phyloP scores from a whole-genome alignment of 2,113 vertebrate genomes.

The Apteryx owenii region DNA sequence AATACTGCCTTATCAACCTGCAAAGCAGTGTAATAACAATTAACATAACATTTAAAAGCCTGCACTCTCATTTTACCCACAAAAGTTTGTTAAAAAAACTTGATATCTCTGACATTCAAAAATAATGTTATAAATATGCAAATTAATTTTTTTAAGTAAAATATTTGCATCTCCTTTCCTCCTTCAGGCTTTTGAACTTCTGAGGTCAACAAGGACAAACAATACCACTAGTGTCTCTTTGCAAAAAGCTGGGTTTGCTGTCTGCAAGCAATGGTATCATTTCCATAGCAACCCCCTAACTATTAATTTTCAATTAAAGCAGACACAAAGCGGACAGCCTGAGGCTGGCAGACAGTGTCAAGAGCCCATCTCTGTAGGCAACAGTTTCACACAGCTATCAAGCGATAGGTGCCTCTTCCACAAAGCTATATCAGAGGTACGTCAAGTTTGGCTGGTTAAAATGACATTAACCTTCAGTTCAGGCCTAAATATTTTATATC shows the following conservation, averaged over 20 bases:
- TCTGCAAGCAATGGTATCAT: constrained; percentile 88
- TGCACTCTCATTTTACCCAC: constrained; percentile 67
- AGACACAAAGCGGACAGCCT: constrained; percentile 90
- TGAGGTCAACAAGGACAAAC: constrained; percentile 99
- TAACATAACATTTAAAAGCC: constrained; percentile 78
- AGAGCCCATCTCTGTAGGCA: constrained; percentile 88
- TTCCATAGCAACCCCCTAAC: constrained; percentile 93
- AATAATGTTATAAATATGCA: constrained; percentile 87
- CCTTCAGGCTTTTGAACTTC: constrained; percentile 91
- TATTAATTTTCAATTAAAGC: constrained; percentile 98
- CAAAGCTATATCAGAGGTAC: constrained; percentile 81
- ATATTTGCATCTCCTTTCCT: constrained; percentile 91
- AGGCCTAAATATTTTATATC: constrained; percentile 77
- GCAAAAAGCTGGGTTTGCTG: constrained; percentile 90
- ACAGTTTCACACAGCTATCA: constrained; percentile 88
- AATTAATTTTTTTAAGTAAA: constrained; percentile 88
- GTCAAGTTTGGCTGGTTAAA: constrained; percentile 85
- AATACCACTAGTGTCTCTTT: constrained; percentile 97
- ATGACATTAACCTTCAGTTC: constrained; percentile 86
- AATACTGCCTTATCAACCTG: constrained; percentile 75
- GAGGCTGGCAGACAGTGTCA: constrained; percentile 89
- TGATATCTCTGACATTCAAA: constrained; percentile 82
- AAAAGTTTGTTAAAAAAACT: constrained; percentile 80
- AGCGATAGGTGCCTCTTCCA: constrained; percentile 82
- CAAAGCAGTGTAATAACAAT: constrained; percentile 73